Base-by-base conservation (phyloP, 2,113 vertebrate genomes). In the Oryzias curvinotus region DNA sequence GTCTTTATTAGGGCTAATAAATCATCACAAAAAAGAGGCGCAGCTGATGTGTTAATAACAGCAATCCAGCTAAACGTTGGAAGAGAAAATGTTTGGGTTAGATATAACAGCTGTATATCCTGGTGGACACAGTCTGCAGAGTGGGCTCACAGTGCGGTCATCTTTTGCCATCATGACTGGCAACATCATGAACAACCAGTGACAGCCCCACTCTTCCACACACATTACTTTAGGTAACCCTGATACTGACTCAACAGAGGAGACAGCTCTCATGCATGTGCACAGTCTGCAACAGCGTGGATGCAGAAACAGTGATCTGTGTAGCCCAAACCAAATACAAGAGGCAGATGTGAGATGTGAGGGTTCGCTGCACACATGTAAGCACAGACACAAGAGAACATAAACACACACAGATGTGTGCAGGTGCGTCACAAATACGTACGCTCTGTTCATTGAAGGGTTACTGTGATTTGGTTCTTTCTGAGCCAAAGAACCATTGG, bases 401-500 rank as follows among this genome's bases (percentile, higher is more conserved):
- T 8, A 8, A 36, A 36, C 36, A 36, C 36, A 36, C 8, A 12
- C 36, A 12, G 36, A 36, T 36, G 36, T 36, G 7, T 36, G 36
- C 36, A 3, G 36, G 36, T 36, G 12, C 10, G 8, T 10, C 10
- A 36, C 36, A 36, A 36, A 36, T 36, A 8, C 8, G 0, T 36
- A 8, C 8, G 0, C 36, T 36, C 36, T 36, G 36, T 10, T 36
- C 36, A 36, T 36, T 10, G 10, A 36, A 36, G 36, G 6, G 50
- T 26, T 51, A 56, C 65, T 46, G 58, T 53, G 17, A 57, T 73
- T 54, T 49, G 57, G 65, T 65, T 44, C 23, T 58, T 19, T 52
- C 53, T 71, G 53, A 14, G 21, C 21, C 21, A 51, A 15, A 51
- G 26, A 65, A 65, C 44, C 17, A 3, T 18, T 16, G 44, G 55